phyloP scores from a whole-genome alignment of 1,140 invertebrate species.

The Leptoteleia sp. region DNA sequence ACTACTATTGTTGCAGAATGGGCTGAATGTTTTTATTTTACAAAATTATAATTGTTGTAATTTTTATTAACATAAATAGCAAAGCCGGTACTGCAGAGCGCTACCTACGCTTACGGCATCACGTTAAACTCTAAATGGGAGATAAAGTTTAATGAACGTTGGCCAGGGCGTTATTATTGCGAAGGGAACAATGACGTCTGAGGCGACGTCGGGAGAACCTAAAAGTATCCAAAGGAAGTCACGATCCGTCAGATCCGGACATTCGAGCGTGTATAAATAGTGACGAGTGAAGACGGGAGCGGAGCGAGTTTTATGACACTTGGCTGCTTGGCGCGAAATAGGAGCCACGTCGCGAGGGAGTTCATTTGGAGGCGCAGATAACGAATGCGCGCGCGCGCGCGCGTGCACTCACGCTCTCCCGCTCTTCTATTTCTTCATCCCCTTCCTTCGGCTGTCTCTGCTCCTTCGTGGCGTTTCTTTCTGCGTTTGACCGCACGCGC shows the following conservation, averaged over 20 bases:
- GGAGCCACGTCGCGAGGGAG: slow-evolving; percentile 66
- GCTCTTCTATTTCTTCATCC: slow-evolving; percentile 9
- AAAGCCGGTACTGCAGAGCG: too few species aligned
- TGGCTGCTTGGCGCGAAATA: slow-evolving; percentile 75
- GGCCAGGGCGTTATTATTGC: too few species aligned
- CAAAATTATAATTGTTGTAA: too few species aligned
- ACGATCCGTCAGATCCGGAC: slow-evolving; percentile 73
- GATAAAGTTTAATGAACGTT: too few species aligned
- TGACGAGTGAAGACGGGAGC: slow-evolving; percentile 55
- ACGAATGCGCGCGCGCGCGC: slow-evolving; percentile 44
- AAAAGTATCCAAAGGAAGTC: slow-evolving; percentile 55
- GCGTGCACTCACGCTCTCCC: too few species aligned
- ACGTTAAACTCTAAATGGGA: too few species aligned
- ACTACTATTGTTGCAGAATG: too few species aligned
- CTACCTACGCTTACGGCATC: too few species aligned
- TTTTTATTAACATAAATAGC: too few species aligned
- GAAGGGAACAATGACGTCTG: too few species aligned
- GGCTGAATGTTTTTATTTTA: too few species aligned
- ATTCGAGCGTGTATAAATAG: slow-evolving; percentile 73
- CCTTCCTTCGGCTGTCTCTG: slow-evolving; percentile 3
- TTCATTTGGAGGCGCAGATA: slow-evolving; percentile 69
- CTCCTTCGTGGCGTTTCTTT: too few species aligned
- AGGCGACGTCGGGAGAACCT: slow-evolving; percentile 10
- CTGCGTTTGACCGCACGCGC: slow-evolving; percentile 22
- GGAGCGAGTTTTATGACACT: slow-evolving; percentile 64